A percentile compares a stretch with the other conserved stretches of the same genome.
These are phyloP conservation scores for Galeopsomyia nigrocyanea DNA, from an alignment of 2,888 invertebrate genomes.

Conservation along the genomic window DNA sequence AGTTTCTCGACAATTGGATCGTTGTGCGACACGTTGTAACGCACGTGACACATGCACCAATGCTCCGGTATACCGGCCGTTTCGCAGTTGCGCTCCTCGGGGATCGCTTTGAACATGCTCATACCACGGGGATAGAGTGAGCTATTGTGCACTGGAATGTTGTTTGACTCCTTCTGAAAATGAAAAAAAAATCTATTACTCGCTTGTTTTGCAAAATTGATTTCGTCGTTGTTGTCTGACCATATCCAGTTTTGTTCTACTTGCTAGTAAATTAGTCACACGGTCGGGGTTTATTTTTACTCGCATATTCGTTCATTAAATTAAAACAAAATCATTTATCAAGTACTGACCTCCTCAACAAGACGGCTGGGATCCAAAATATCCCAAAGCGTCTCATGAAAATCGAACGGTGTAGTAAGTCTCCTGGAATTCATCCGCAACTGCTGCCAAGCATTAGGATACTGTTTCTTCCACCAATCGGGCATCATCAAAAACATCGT, in stretches of 20 bases:
- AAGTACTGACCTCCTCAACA: neutral
- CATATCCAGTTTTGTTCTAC: too few relatives aligned
- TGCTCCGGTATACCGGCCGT: conserved; percentile 84
- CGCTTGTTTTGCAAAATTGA: neutral
- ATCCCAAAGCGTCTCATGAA: conserved; percentile 84
- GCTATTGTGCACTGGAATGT: neutral
- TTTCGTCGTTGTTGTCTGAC: too few relatives aligned
- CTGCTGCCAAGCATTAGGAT: conserved; percentile 75
- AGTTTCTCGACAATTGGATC: conserved; percentile 72
- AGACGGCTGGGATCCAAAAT: conserved; percentile 71
- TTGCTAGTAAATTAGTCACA: too few relatives aligned
- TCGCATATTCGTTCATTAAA: neutral
- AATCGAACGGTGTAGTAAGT: conserved; percentile 87
- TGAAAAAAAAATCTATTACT: neutral
- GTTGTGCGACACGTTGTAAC: conserved; percentile 72
- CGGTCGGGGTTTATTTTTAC: neutral
- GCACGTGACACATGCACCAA: conserved; percentile 90
- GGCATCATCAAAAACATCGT: conserved; percentile 83
- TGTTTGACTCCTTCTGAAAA: neutral
- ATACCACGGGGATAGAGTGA: conserved; percentile 71
- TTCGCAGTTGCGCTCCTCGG: conserved; percentile 80
- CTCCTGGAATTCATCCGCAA: conserved; percentile 77
- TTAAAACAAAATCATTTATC: neutral
- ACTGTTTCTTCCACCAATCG: conserved; percentile 76
- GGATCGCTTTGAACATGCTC: conserved; percentile 84